Evolutionary conservation across 1,140 invertebrate species (phyloP).

Genomic region (Drosophila leontia): DNA sequence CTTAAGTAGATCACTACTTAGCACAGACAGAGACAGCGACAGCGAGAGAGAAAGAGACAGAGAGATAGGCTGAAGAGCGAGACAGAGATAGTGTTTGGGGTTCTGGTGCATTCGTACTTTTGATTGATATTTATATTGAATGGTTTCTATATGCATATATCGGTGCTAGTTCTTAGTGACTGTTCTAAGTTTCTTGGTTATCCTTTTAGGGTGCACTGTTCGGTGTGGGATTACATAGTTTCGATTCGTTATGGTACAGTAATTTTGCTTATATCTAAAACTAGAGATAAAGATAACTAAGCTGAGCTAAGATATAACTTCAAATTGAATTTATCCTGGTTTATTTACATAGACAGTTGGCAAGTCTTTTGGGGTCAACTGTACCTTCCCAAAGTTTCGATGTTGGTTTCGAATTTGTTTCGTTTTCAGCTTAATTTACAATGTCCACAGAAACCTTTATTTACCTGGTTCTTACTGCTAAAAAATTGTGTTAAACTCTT

Average conservation of each 20-base stretch:
- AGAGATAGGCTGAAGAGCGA: slow-evolving; percentile 18
- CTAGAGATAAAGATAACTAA: slow-evolving; percentile 46
- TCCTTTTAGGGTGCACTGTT: slow-evolving; percentile 30
- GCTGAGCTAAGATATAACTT: slow-evolving; percentile 6
- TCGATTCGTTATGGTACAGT: slow-evolving; percentile 55
- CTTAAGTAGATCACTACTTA: slow-evolving; percentile 30
- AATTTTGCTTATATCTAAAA: slow-evolving; percentile 41
- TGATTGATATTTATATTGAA: slow-evolving; percentile 8
- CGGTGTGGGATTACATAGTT: slow-evolving; percentile 29
- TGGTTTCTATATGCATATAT: slow-evolving; percentile 26
- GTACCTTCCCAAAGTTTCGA: slow-evolving; percentile 3
- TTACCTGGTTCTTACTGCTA: slow-evolving; percentile 19
- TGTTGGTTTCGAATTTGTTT: slow-evolving; percentile 12
- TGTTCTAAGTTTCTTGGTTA: slow-evolving; percentile 26
- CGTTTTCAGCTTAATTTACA: slow-evolving; percentile 23
- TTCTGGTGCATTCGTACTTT: slow-evolving; percentile 30
- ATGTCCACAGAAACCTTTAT: slow-evolving; percentile 6
- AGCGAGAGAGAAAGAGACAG: slow-evolving; percentile 22
- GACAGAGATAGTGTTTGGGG: slow-evolving; percentile 34
- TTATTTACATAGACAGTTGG: slow-evolving; percentile 34
- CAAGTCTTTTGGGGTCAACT: slow-evolving; percentile 25
- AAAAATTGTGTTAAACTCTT: slow-evolving; percentile 12
- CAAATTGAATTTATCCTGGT: not conserved
- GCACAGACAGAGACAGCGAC: slow-evolving; percentile 42
- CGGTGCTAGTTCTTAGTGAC: slow-evolving; percentile 53